Base-by-base conservation (phyloP, 2,113 vertebrate genomes). In the Etheostoma cragini region DNA sequence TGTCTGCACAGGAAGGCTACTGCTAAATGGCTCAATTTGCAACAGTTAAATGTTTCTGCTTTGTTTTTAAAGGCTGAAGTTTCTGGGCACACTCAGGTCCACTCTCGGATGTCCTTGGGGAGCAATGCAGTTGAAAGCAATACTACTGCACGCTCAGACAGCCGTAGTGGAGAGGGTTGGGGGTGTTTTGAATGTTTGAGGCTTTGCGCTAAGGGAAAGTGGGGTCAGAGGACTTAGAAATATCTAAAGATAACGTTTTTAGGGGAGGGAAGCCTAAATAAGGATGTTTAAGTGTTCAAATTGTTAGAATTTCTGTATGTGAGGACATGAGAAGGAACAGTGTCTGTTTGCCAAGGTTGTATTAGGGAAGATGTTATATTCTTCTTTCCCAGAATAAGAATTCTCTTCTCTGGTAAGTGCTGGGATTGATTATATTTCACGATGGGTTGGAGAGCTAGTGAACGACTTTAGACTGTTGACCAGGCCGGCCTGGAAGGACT, bases 11-110 rank as follows among this genome's bases (percentile, higher is more conserved):
- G 85, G 66, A 84, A 60, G 60, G 46, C 46, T 80, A 38, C 77
- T 62, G 65, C 69, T 58, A 68, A 88, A 87, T 72, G 50, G 86
- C 83, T 85, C 80, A 72, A 69, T 90, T 91, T 91, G 83, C 67
- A 67, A 86, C 69, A 85, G 83, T 86, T 74, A 81, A 86, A 80
- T 30, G 69, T 91, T 61, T 87, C 78, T 57, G 60, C 79, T 88
- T 92, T 91, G 88, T 91, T 94, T 94, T 90, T 81, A 61, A 92
- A 94, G 90, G 88, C 82, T 90, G 91, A 82, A 82, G 87, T 91
- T 93, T 90, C 89, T 84, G 83, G 81, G 81, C 86, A 89, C 89
- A 85, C 90, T 89, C 63, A 80, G 54, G 84, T 78, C 88, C 89
- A 82, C 84, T 88, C 89, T 90, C 45, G 45, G 49, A 60, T 52